These are phyloP conservation scores for Camponotus pennsylvanicus DNA, from an alignment of 1,140 invertebrate genomes.

Conservation along the genomic window DNA sequence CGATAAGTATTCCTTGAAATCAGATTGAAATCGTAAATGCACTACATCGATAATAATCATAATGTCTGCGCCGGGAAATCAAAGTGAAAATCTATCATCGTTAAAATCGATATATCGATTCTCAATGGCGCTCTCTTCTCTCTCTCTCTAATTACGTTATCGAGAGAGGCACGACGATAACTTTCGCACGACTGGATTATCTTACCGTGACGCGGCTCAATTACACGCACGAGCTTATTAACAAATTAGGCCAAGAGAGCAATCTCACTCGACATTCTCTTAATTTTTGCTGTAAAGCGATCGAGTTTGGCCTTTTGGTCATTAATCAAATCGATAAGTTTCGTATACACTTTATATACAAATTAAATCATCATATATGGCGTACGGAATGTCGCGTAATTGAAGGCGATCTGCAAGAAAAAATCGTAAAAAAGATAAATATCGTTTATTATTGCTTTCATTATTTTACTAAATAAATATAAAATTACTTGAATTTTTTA, in stretches of 20 bases:
- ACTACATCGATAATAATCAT: not conserved
- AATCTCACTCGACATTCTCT: slow-evolving; percentile 63
- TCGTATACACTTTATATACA: not conserved
- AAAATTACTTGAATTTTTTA: slow-evolving; percentile 2
- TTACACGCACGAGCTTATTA: slow-evolving; percentile 59
- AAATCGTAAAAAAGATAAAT: not conserved
- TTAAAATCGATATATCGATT: slow-evolving; percentile 15
- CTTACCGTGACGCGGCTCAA: slow-evolving; percentile 50
- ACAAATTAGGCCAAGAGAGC: slow-evolving; percentile 56
- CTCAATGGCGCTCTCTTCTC: not conserved
- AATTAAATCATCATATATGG: not conserved
- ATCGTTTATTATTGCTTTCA: not conserved
- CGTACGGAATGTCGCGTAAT: not conserved
- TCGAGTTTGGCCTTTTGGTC: not conserved
- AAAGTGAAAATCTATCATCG: slow-evolving; percentile 58
- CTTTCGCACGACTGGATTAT: slow-evolving; percentile 66
- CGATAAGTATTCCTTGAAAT: not conserved
- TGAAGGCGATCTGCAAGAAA: not conserved
- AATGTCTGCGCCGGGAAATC: slow-evolving; percentile 50
- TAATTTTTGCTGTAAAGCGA: slow-evolving; percentile 10
- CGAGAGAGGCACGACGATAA: slow-evolving; percentile 66
- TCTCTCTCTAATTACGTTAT: slow-evolving; percentile 61
- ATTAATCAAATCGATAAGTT: slow-evolving; percentile 12
- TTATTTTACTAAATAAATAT: not conserved
- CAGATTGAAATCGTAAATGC: slow-evolving; percentile 8